Evolutionary conservation across 2,888 invertebrate species (phyloP).

Genomic region (Oithona nana): DNA sequence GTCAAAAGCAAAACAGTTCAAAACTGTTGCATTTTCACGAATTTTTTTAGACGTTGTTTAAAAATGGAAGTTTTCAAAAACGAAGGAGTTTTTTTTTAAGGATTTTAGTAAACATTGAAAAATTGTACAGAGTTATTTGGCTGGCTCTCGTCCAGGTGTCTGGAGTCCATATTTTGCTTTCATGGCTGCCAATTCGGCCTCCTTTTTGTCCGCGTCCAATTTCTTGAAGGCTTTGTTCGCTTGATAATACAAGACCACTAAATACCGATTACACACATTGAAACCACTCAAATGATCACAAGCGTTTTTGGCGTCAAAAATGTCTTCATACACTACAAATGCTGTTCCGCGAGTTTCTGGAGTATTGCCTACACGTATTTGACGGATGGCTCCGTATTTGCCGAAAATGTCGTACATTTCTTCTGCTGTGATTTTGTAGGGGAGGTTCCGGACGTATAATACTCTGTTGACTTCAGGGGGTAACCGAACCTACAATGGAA

Average conservation of each 20-base stretch:
- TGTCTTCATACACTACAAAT: conserved; percentile 98
- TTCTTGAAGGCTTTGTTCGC: conserved; percentile 86
- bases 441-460: conserved; percentile 84
- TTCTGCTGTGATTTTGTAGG: conserved; percentile 97
- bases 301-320: conserved; percentile 99
- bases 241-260: conserved; percentile 97
- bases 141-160: conserved; percentile 21
- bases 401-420: conserved; percentile 99
- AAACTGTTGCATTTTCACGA: too few species aligned
- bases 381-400: conserved; percentile 96
- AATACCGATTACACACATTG: conserved; percentile 93
- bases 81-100: too few species aligned
- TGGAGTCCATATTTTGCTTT: conserved; percentile 79
- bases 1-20: too few species aligned
- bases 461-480: conserved; percentile 98
- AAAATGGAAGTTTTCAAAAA: too few species aligned
- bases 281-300: conserved; percentile 98
- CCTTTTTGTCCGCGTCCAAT: conserved; percentile 81
- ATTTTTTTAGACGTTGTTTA: too few species aligned
- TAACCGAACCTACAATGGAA: conserved; percentile 58
- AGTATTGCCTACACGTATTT: conserved; percentile 95
- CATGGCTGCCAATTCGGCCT: conserved; percentile 82
- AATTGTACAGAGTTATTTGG: too few species aligned
- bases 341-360: conserved; percentile 96
- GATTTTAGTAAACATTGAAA: too few species aligned